A percentile compares a stretch with the other conserved stretches of the same genome.
phyloP scores from a whole-genome alignment of 1,140 invertebrate genomes.

The Rhysida immarginata region DNA sequence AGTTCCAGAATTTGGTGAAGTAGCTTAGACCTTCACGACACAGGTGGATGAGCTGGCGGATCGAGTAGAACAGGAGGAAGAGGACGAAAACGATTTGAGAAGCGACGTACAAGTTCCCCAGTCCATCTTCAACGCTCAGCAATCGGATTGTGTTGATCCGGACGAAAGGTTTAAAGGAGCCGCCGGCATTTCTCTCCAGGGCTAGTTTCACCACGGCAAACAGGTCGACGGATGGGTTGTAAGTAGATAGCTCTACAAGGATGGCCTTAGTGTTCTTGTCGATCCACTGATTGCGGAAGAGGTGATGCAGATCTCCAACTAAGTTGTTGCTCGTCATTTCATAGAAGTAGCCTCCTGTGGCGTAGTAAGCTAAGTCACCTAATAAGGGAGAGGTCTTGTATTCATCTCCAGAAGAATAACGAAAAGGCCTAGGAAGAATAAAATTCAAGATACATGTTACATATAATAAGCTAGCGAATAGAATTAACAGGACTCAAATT shows the following conservation, averaged over 20 bases:
- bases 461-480: too few relatives aligned
- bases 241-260: not conserved
- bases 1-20: not conserved
- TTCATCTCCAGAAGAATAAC: not conserved
- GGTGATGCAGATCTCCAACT: not conserved
- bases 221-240: not conserved
- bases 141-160: not conserved
- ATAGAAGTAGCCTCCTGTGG: not conserved
- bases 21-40: not conserved
- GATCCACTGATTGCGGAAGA: not conserved
- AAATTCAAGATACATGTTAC: too few relatives aligned
- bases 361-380: not conserved
- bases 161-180: not conserved
- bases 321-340: not conserved
- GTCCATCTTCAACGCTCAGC: not conserved
- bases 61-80: not conserved
- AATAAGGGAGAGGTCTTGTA: not conserved
- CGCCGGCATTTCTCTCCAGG: not conserved
- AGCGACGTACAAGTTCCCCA: not conserved
- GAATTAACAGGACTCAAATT: too few relatives aligned
- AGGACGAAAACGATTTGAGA: not conserved
- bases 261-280: not conserved
- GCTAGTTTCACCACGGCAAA: not conserved
- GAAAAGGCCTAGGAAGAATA: not conserved
- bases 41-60: not conserved